Evolutionary conservation across 2,797 vertebrate species (phyloP), one percentile per base, ranked within the genome.

Genomic region (Thalassophryne amazonica): DNA sequence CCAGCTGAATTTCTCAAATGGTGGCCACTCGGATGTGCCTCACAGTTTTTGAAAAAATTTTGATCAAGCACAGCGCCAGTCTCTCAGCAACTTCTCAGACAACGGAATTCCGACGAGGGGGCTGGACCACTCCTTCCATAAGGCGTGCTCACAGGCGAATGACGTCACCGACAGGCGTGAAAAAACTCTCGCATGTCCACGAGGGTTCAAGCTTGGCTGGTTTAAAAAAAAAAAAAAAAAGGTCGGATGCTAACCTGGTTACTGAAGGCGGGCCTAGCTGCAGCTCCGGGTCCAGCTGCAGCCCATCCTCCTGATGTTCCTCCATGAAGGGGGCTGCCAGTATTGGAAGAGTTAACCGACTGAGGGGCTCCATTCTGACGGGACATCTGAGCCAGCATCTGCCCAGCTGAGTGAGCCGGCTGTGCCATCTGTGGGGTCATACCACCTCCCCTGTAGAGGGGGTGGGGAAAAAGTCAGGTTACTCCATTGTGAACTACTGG

Each of bases 361-460:
- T 93, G 89, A 5, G 54, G 90, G 42, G 84, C 69, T 35, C 78
- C 75, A 4, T 80, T 90, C 79, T 96, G 96, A 18, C 92, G 93
- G 0, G 97, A 94, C 45, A 99, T 95, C 78, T 97, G 97, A 2
- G 93, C 81, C 6, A 99, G 39, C 75, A 97, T 92, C 58, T 94
- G 95, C 2, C 94, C 92, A 0, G 95, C 86, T 0, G 94, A 85
- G 0, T 94, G 86, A 10, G 89, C 60, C 10, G 85, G 86, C 56
- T 92, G 93, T 1, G 91, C 68, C 43, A 96, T 88, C 2, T 94
- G 77, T 34, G 91, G 88, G 0, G 83, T 77, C 88, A 96, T 84
- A 31, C 50, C 76, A 58, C 89, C 87, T 28, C 87, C 87, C 85
- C 95, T 98, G 77, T 0, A 38, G 31, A 25, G 14, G 12, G 14